These are phyloP conservation scores for Poecilobothrus nobilitatus DNA, from an alignment of 2,888 invertebrate genomes.

Conservation along the genomic window DNA sequence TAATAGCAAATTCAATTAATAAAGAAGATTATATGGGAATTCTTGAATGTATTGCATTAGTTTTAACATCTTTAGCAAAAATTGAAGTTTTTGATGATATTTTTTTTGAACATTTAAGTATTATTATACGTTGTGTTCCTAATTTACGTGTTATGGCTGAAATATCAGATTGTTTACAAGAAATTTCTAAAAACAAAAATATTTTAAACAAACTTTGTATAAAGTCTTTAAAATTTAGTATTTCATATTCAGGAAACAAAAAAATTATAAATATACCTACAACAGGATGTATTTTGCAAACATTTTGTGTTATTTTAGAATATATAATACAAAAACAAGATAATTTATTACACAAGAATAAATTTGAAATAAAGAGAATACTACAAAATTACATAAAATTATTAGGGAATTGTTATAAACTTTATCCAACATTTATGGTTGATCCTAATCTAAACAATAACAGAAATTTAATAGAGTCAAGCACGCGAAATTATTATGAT, in stretches of 20 bases:
- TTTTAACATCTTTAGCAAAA: not conserved
- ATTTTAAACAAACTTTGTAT: not conserved
- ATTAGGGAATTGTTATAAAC: not conserved
- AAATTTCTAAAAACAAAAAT: not conserved
- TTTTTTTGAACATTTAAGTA: not conserved
- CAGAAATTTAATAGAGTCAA: not conserved
- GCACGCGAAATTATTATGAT: not conserved
- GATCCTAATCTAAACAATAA: not conserved
- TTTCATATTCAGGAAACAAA: not conserved
- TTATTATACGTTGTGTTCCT: not conserved
- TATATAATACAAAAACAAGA: not conserved
- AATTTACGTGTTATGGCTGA: not conserved
- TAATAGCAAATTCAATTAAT: not conserved
- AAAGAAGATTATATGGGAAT: not conserved
- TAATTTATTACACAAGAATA: not conserved
- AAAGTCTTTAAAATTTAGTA: not conserved
- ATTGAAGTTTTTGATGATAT: not conserved
- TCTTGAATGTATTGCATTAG: not conserved
- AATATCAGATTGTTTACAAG: not conserved
- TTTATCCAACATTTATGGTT: not conserved
- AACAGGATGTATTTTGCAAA: not conserved
- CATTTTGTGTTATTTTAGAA: not conserved
- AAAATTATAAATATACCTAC: not conserved
- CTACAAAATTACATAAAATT: not conserved
- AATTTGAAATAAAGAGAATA: not conserved